A percentile compares a stretch with the other conserved stretches of the same genome.
phyloP scores from a whole-genome alignment of 2,888 invertebrate species.

The Lepetodrilus schrolli region DNA sequence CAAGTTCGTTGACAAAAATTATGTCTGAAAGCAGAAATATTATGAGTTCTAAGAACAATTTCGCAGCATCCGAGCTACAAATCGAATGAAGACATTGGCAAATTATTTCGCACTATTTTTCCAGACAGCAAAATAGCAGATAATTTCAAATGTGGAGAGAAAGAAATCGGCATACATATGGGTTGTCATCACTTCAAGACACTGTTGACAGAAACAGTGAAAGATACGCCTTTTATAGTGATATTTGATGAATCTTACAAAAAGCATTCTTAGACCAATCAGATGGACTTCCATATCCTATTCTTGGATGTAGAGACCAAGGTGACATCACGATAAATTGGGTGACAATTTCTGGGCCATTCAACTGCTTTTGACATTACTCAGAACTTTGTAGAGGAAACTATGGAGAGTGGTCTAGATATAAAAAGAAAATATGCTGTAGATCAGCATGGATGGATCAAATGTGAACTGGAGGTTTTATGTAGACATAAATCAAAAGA shows the following conservation, averaged over 20 bases:
- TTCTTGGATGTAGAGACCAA: slow-evolving; percentile 37
- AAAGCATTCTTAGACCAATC: slow-evolving; percentile 43
- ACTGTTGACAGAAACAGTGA: slow-evolving; percentile 26
- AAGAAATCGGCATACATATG: slow-evolving; percentile 35
- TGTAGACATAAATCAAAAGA: slow-evolving; percentile 27
- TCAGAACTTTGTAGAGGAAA: neutral
- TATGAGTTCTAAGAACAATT: too few species aligned
- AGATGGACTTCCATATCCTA: slow-evolving; percentile 45
- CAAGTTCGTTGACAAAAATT: too few species aligned
- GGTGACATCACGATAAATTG: slow-evolving; percentile 38
- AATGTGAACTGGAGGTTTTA: slow-evolving; percentile 41
- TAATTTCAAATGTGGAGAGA: slow-evolving; percentile 38
- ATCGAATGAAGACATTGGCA: neutral
- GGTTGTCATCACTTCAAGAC: slow-evolving; percentile 36
- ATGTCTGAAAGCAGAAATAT: too few species aligned
- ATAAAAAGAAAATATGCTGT: slow-evolving; percentile 31
- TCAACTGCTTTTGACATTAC: slow-evolving; percentile 30
- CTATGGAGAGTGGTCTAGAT: neutral
- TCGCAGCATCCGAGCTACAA: too few species aligned
- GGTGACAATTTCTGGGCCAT: slow-evolving; percentile 41
- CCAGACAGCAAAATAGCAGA: slow-evolving; percentile 37
- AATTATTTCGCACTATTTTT: slow-evolving; percentile 34
- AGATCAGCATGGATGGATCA: slow-evolving; percentile 43
- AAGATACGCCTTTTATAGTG: slow-evolving; percentile 31
- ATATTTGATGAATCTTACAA: slow-evolving; percentile 46